Evolutionary conservation across 2,888 invertebrate genomes (phyloP).

Genomic region (Pyrochroa serraticornis): DNA sequence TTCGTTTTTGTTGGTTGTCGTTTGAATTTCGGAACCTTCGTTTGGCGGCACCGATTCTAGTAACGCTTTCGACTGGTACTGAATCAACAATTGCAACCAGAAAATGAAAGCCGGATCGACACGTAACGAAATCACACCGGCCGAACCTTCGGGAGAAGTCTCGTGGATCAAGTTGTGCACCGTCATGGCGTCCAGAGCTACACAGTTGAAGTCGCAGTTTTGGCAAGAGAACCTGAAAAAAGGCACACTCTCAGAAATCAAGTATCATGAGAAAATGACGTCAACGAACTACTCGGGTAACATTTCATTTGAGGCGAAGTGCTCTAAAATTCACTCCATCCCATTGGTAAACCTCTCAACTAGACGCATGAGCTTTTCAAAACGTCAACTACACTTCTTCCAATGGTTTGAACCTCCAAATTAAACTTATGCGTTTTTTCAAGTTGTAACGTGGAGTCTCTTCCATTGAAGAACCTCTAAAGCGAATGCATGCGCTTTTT

Average conservation of each 20-base stretch:
- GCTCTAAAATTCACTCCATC: too few relatives aligned
- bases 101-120: conserved; percentile 2
- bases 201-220: conserved; percentile 64
- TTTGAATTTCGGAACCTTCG: neutral
- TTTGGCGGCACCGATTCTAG: neutral
- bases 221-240: conserved; percentile 65
- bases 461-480: too few relatives aligned
- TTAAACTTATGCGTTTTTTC: too few relatives aligned
- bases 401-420: too few relatives aligned
- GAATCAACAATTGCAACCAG: conserved; percentile 12
- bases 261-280: too few relatives aligned
- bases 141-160: conserved; percentile 23
- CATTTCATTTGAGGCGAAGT: too few relatives aligned
- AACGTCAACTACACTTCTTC: too few relatives aligned
- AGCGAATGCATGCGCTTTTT: too few relatives aligned
- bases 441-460: too few relatives aligned
- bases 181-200: conserved; percentile 61
- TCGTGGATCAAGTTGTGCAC: conserved; percentile 63
- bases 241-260: conserved; percentile 31
- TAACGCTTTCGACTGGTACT: conserved; percentile 7
- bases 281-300: too few relatives aligned
- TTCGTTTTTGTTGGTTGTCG: neutral
- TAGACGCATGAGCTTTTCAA: too few relatives aligned
- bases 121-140: conserved; percentile 19
- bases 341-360: too few relatives aligned